These are phyloP conservation scores for Odocoileus virginianus DNA, from an alignment of 2,113 vertebrate genomes.

Conservation along the genomic window DNA sequence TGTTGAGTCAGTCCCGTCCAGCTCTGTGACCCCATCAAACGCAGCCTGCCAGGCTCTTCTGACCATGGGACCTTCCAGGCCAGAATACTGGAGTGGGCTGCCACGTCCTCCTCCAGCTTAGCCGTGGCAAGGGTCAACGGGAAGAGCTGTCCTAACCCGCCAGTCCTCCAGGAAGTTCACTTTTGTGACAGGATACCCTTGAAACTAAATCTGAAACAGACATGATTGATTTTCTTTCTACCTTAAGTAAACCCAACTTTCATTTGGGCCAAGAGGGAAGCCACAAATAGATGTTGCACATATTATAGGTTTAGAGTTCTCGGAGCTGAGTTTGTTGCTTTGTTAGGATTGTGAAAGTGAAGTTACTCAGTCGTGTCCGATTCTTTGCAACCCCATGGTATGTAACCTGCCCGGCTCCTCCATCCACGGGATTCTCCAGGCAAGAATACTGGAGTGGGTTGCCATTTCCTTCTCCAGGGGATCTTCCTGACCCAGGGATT, in stretches of 20 bases:
- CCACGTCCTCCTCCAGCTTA: background rate
- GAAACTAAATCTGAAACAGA: background rate
- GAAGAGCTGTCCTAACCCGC: background rate
- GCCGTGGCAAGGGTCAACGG: background rate
- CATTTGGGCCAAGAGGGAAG: background rate
- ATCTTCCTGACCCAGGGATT: background rate
- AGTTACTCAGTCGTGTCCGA: too few relatives aligned
- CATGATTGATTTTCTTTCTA: background rate
- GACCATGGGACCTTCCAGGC: background rate
- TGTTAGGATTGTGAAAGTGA: background rate
- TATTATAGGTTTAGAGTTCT: background rate
- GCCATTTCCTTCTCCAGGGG: background rate
- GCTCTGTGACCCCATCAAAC: background rate
- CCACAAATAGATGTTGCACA: background rate
- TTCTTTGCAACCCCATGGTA: background rate
- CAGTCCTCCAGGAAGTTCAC: background rate
- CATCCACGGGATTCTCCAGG: background rate
- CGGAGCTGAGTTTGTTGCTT: background rate
- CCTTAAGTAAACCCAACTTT: background rate
- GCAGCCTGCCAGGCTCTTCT: background rate
- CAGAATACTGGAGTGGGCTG: background rate
- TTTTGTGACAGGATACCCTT: background rate
- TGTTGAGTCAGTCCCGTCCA: fast-evolving
- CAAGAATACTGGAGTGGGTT: background rate
- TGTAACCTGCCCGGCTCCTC: background rate